Percentiles rank a stretch among this genome's conserved stretches.
These are phyloP conservation scores for Fundulus diaphanus DNA, from an alignment of 2,797 vertebrate genomes.

Conservation along the genomic window DNA sequence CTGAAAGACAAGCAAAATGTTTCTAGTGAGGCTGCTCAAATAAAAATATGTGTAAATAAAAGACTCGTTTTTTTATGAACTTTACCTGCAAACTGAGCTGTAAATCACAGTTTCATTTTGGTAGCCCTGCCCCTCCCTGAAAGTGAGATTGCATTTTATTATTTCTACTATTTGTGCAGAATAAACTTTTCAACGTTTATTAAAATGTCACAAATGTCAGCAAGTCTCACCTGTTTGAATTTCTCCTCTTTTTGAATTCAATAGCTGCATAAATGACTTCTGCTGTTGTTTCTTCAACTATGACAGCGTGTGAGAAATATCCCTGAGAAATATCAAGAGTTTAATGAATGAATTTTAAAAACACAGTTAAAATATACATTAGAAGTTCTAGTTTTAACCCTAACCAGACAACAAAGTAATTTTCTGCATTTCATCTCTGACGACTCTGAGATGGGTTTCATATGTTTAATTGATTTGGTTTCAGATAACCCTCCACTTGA, in stretches of 20 bases:
- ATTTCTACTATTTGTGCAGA: neutral
- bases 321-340: neutral
- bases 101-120: constrained; percentile 9
- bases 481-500: neutral
- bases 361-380: neutral
- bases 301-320: neutral
- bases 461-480: neutral
- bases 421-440: neutral
- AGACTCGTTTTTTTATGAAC: neutral
- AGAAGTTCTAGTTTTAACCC: neutral
- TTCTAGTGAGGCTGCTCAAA: neutral
- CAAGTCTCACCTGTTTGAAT: neutral
- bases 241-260: constrained; percentile 4
- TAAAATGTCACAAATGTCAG: neutral
- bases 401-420: neutral
- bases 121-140: constrained; percentile 1
- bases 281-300: neutral
- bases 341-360: neutral
- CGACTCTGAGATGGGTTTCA: neutral
- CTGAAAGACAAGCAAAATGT: neutral
- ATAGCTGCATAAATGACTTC: neutral
- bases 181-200: neutral
- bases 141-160: neutral
- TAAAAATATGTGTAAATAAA: neutral
- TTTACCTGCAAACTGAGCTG: constrained; percentile 17